Evolutionary conservation across 2,113 vertebrate species (phyloP).

Genomic region (Progne subis): DNA sequence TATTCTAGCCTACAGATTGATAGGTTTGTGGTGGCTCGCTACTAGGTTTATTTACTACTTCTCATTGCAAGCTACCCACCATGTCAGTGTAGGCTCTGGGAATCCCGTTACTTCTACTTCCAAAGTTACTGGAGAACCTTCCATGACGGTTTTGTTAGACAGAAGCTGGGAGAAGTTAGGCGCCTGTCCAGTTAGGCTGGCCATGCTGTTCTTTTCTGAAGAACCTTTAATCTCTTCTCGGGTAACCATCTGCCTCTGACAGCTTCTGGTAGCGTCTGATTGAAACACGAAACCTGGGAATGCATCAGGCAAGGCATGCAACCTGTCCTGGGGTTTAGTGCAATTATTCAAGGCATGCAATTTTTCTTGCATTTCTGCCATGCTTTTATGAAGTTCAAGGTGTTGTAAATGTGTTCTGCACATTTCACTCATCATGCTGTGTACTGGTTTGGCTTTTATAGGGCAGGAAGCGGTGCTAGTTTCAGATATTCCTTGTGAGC

Average conservation of each 20-base stretch:
- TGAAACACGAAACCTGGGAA: conserved; percentile 77
- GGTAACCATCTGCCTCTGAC: conserved; percentile 79
- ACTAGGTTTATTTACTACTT: conserved; percentile 31
- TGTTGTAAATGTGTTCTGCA: conserved; percentile 66
- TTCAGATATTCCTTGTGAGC: conserved; percentile 66
- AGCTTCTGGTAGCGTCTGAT: conserved; percentile 75
- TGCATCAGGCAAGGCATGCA: conserved; percentile 79
- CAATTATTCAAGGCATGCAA: conserved; percentile 81
- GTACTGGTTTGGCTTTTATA: conserved; percentile 52
- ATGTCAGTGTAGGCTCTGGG: conserved; percentile 89
- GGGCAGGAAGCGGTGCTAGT: conserved; percentile 58
- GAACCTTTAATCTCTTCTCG: conserved; percentile 83
- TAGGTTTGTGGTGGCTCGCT: background rate
- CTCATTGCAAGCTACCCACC: conserved; percentile 95
- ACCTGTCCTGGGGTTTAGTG: conserved; percentile 77
- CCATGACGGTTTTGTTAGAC: conserved; percentile 86
- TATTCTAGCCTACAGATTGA: conserved; percentile 16
- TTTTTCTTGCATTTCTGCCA: conserved; percentile 73
- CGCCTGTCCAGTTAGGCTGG: conserved; percentile 78
- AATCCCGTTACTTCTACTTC: conserved; percentile 94
- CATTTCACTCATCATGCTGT: conserved; percentile 58
- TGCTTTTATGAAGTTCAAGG: conserved; percentile 66
- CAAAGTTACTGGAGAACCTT: conserved; percentile 92
- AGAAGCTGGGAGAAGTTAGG: conserved; percentile 87
- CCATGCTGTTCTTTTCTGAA: conserved; percentile 79